Evolutionary conservation across 1,140 invertebrate species (phyloP).

Genomic region (Uloborus diversus): DNA sequence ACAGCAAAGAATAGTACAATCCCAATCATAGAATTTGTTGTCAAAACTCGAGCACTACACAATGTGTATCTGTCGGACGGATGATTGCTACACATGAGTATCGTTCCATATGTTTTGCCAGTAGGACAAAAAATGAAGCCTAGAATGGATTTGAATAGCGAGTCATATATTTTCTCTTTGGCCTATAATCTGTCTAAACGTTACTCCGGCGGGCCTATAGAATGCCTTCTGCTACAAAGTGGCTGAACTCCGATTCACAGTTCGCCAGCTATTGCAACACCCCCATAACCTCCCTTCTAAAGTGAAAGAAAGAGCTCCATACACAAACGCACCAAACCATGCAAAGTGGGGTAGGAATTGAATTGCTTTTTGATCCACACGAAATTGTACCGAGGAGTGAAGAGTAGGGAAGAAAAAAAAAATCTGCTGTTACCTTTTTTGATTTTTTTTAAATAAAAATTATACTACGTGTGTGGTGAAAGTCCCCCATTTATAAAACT

Average conservation of each 20-base stretch:
- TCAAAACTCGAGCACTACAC: slow-evolving; percentile 35
- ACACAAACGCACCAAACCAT: slow-evolving; percentile 33
- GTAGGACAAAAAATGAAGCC: no score
- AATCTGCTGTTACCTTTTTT: no score
- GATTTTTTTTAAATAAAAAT: no score
- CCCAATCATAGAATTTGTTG: not conserved
- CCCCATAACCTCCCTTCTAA: not conserved
- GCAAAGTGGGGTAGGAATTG: slow-evolving; percentile 25
- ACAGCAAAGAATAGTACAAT: slow-evolving; percentile 3
- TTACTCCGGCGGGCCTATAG: slow-evolving; percentile 11
- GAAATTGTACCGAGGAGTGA: not conserved
- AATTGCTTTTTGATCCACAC: no score
- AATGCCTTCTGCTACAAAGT: slow-evolving; percentile 17
- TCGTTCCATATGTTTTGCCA: no score
- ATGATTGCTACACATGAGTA: slow-evolving; percentile 25
- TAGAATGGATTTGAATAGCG: slow-evolving; percentile 20
- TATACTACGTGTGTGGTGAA: no score
- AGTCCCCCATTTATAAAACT: no score
- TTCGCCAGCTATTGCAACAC: no score
- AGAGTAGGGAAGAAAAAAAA: not conserved
- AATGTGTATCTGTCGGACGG: slow-evolving; percentile 20
- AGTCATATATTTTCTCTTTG: slow-evolving; percentile 35
- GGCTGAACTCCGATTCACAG: not conserved
- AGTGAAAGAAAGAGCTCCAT: not conserved
- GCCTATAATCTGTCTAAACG: slow-evolving; percentile 37